phyloP scores from a whole-genome alignment of 1,140 invertebrate species.

The Cyclina sinensis region DNA sequence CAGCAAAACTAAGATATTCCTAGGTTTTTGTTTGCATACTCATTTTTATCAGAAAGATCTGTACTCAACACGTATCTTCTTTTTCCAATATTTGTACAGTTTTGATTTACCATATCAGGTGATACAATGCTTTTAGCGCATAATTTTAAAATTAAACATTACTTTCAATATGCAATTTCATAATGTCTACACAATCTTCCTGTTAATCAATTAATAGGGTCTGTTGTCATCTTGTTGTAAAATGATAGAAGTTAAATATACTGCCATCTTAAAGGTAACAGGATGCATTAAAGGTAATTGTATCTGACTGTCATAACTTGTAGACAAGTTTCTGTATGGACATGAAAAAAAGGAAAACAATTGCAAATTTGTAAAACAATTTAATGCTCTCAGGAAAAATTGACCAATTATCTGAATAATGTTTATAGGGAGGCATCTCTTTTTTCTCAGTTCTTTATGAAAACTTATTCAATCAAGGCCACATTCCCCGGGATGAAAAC shows the following conservation, averaged over 20 bases:
- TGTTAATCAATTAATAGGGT: neutral
- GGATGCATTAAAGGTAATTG: neutral
- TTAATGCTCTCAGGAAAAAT: no score
- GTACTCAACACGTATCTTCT: neutral
- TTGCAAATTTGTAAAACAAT: no score
- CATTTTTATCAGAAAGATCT: neutral
- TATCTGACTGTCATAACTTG: neutral
- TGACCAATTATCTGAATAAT: no score
- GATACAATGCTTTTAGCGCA: slow-evolving; percentile 44
- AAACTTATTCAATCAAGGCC: no score
- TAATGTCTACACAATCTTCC: slow-evolving; percentile 8
- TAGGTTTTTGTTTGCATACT: no score
- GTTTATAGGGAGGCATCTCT: no score
- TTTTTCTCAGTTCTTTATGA: no score
- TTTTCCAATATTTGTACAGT: slow-evolving; percentile 28
- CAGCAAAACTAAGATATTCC: no score
- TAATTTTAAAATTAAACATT: slow-evolving; percentile 54
- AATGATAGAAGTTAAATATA: slow-evolving; percentile 33
- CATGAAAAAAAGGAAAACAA: no score
- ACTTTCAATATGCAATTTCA: neutral
- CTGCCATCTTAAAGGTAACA: neutral
- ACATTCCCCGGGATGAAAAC: no score
- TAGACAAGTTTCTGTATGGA: neutral
- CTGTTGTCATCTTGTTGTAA: slow-evolving; percentile 35
- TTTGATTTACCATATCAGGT: slow-evolving; percentile 18